phyloP scores from a whole-genome alignment of 2,797 vertebrate species.

The Sibirionetta formosa region DNA sequence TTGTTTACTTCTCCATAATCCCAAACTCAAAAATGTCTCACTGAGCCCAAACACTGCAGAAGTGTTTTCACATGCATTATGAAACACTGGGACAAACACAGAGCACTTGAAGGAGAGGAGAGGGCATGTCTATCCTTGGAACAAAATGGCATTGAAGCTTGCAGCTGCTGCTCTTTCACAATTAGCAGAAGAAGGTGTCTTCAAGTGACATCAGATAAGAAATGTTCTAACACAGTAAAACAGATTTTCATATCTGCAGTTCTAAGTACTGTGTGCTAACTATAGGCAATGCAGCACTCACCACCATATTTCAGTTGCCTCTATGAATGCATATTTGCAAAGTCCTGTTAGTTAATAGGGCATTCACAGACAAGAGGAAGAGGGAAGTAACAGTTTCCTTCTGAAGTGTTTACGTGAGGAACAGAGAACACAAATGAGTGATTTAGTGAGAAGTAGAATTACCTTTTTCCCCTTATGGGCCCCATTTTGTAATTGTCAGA shows the following conservation, averaged over 20 bases:
- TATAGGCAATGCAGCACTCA: neutral
- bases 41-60: neutral
- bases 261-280: neutral
- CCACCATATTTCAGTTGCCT: neutral
- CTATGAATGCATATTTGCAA: neutral
- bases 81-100: neutral
- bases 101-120: neutral
- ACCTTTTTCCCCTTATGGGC: neutral
- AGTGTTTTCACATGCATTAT: neutral
- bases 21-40: neutral
- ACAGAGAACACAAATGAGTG: neutral
- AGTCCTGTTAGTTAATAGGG: neutral
- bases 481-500: slow-evolving; percentile 2
- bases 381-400: neutral
- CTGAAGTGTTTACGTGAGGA: neutral
- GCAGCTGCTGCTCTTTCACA: neutral
- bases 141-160: neutral
- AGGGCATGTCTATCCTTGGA: neutral
- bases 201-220: neutral
- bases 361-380: neutral
- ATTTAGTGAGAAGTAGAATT: neutral
- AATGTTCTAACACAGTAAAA: neutral
- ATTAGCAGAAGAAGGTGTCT: neutral
- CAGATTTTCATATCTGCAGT: neutral
- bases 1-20: neutral